These are phyloP conservation scores for Stenopsyche tienmushanensis DNA, from an alignment of 1,140 invertebrate species.

Conservation along the genomic window DNA sequence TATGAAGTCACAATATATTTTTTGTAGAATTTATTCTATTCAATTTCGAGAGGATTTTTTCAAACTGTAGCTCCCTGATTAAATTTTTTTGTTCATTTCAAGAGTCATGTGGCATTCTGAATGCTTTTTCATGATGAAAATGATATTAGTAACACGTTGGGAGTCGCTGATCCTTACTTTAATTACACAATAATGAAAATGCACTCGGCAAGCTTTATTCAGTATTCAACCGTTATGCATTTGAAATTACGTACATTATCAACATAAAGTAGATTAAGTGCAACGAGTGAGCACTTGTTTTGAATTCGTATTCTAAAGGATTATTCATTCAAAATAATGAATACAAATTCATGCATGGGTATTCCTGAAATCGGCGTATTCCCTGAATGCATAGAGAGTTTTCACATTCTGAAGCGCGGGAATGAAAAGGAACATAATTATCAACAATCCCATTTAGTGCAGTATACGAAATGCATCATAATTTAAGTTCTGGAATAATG, in stretches of 20 bases:
- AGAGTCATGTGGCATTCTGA: too few species aligned
- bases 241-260: constrained; percentile 27
- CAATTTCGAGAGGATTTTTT: too few species aligned
- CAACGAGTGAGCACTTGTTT: neutral
- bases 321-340: too few species aligned
- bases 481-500: neutral
- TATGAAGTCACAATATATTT: too few species aligned
- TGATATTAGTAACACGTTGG: too few species aligned
- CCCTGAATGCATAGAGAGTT: neutral
- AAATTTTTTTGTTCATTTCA: too few species aligned
- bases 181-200: constrained; percentile 21
- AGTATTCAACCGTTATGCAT: constrained; percentile 29
- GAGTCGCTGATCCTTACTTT: neutral
- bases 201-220: constrained; percentile 19
- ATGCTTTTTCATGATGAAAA: too few species aligned
- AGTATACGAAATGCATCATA: neutral
- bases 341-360: too few species aligned
- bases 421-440: neutral
- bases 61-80: too few species aligned
- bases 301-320: constrained; percentile 11
- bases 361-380: neutral
- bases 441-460: neutral
- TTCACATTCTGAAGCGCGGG: neutral
- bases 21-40: too few species aligned
- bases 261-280: constrained; percentile 20